Evolutionary conservation across 2,797 vertebrate species (phyloP).

Genomic region (Hydrocynus forskahlii): DNA sequence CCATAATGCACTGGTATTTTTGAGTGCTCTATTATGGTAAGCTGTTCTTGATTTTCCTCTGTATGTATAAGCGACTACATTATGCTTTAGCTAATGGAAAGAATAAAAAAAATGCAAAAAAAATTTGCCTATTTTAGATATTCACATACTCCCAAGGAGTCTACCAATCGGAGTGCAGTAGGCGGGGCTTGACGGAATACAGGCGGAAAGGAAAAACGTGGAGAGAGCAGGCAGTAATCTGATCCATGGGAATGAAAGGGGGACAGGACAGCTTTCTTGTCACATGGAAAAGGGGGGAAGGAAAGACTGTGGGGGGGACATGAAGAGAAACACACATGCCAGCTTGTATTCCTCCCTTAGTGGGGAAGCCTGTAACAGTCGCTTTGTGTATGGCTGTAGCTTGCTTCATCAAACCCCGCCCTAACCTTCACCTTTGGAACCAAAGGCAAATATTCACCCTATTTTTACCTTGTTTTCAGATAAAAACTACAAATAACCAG

Average conservation of each 20-base stretch:
- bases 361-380: neutral
- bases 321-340: slow-evolving; percentile 37
- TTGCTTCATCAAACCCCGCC: neutral
- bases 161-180: neutral
- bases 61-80: neutral
- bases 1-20: neutral
- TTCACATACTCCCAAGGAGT: neutral
- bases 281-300: slow-evolving; percentile 68
- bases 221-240: slow-evolving; percentile 69
- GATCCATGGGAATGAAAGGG: slow-evolving; percentile 71
- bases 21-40: neutral
- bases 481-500: neutral
- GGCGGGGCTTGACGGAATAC: neutral
- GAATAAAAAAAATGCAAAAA: too few species aligned
- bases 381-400: neutral
- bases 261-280: slow-evolving; percentile 67
- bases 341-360: neutral
- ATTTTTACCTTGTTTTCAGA: neutral
- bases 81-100: neutral
- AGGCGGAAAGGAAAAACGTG: neutral
- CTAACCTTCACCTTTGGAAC: neutral
- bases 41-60: neutral
- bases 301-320: slow-evolving; percentile 6
- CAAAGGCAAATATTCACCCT: neutral
- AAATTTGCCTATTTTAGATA: too few species aligned